These are phyloP conservation scores for Euwallacea similis DNA, from an alignment of 1,140 invertebrate genomes.

Conservation along the genomic window DNA sequence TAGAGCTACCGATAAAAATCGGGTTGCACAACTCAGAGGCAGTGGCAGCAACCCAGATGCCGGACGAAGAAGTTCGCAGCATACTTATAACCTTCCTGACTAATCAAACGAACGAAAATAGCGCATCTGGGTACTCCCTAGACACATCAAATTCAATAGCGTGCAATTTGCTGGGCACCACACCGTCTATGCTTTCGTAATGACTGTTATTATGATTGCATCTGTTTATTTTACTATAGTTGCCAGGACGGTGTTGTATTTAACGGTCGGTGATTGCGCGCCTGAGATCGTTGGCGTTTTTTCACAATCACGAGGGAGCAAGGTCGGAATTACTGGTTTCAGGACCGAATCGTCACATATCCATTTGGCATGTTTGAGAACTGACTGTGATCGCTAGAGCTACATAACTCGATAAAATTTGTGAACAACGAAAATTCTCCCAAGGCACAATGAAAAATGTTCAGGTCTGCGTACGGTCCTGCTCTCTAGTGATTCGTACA, in stretches of 20 bases:
- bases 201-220: constrained; percentile 30
- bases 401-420: neutral
- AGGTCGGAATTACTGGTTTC: neutral
- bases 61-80: neutral
- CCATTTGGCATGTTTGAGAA: neutral
- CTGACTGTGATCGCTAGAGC: neutral
- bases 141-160: constrained; percentile 25
- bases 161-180: constrained; percentile 36
- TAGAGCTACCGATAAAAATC: neutral
- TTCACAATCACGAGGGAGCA: constrained; percentile 13
- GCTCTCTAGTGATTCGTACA: neutral
- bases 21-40: neutral
- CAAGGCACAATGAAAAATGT: neutral
- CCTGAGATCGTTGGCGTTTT: constrained; percentile 24
- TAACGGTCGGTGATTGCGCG: constrained; percentile 22
- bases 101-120: constrained; percentile 15
- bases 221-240: constrained; percentile 20
- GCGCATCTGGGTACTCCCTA: constrained; percentile 25
- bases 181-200: constrained; percentile 36
- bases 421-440: neutral
- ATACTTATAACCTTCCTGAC: neutral
- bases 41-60: neutral
- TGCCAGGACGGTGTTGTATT: constrained; percentile 28
- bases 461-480: neutral
- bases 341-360: neutral